A percentile compares a stretch with the other conserved stretches of the same genome.
phyloP scores from a whole-genome alignment of 2,113 vertebrate genomes.

The Chloroceryle aenea region DNA sequence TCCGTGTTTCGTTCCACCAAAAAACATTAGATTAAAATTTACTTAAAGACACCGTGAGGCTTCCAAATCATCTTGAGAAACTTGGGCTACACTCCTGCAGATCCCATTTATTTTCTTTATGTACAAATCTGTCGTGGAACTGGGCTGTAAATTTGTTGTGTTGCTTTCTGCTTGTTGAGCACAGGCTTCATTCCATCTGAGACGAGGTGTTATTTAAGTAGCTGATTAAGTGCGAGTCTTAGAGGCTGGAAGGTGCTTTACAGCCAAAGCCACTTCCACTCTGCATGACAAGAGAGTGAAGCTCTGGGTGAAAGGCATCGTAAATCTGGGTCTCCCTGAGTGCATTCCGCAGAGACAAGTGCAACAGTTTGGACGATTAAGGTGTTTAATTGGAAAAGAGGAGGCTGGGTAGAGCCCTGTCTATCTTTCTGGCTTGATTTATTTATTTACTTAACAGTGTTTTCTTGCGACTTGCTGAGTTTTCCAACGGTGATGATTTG shows the following conservation, averaged over 20 bases:
- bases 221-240: background rate
- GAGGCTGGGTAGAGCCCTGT: background rate
- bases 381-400: background rate
- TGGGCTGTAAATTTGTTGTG: background rate
- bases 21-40: background rate
- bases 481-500: rapidly evolving
- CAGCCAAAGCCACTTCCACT: background rate
- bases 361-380: background rate
- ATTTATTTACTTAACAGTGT: background rate
- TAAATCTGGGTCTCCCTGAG: background rate
- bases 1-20: background rate
- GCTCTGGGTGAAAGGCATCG: background rate
- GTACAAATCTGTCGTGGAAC: background rate
- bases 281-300: background rate
- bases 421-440: background rate
- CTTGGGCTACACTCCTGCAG: background rate
- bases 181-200: background rate
- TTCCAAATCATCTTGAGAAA: background rate
- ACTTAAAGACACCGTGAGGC: background rate
- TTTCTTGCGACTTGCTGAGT: background rate
- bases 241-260: background rate
- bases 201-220: background rate
- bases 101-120: background rate
- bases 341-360: background rate
- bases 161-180: background rate